Percentiles rank a stretch among this genome's conserved stretches.
These are phyloP conservation scores for Pangasius larnaudii DNA, from an alignment of 2,797 vertebrate genomes.

Conservation along the genomic window DNA sequence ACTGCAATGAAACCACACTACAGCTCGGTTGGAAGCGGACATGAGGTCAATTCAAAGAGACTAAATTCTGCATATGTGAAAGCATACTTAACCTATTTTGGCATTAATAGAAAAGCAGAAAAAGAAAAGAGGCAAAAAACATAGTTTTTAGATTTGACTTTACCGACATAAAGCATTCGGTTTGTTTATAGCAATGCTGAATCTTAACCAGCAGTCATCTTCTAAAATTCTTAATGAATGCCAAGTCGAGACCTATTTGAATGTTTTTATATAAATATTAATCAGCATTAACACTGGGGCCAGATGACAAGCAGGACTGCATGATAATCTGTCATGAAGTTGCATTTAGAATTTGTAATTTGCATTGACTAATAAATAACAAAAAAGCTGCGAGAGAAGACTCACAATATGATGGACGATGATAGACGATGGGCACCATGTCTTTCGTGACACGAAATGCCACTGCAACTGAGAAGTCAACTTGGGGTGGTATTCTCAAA, in stretches of 20 bases:
- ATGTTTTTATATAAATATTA: constrained; percentile 20
- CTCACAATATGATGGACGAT: background rate
- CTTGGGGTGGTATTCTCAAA: no score
- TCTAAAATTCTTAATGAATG: background rate
- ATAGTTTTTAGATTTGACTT: background rate
- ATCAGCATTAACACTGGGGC: constrained; percentile 8
- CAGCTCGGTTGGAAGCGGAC: background rate
- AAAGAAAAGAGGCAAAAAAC: background rate
- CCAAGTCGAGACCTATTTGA: background rate
- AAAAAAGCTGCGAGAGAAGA: background rate
- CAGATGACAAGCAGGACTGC: constrained; percentile 7
- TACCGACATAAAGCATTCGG: background rate
- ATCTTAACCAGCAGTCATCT: background rate
- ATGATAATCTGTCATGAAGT: constrained; percentile 17
- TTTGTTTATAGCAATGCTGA: background rate
- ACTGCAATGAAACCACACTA: background rate
- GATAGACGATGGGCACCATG: no score
- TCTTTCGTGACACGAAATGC: no score
- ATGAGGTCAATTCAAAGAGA: background rate
- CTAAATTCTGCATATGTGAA: background rate
- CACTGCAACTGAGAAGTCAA: no score
- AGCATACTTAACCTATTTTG: background rate
- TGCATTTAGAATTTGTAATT: constrained; percentile 3
- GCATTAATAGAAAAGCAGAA: background rate
- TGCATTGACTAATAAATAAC: background rate